Evolutionary conservation across 2,888 invertebrate genomes (phyloP), one percentile per base, ranked within the genome.

Genomic region (Choristoneura rosaceana): DNA sequence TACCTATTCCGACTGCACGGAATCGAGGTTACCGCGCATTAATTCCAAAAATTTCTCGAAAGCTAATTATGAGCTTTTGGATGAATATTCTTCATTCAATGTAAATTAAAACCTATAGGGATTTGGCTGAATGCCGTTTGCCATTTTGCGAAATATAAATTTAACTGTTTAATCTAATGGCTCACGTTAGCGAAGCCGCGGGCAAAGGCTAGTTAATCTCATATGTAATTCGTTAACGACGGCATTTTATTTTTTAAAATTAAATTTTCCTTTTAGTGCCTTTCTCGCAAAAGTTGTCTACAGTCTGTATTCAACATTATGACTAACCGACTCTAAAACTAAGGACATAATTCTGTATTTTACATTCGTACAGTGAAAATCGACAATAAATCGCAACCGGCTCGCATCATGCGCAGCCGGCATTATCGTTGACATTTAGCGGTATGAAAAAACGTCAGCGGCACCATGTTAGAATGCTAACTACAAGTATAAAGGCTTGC

Each of bases 381-480:
- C n/a, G 55, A 64, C 50, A 50, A 64, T 69, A 73, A 69, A 69
- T 68, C 64, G 73, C 68, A 25, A 66, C 45, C 47, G 65, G 64
- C 52, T 33, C 55, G 71, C 67, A 43, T 73, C 73, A 73, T 69
- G 73, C 73, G 68, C 71, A 33, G 34, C 52, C 25, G 63, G 50
- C 43, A 69, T 73, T 87, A 92, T 92, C 91, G 92, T 90, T 86
- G 90, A 92, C 92, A 88, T 92, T 91, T 89, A 90, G 89, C 87
- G 84, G 88, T 90, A 91, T 86, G 86, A 91, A 92, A 93, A 93
- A 92, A 89, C 88, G 86, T 88, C 86, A 82, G 87, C 84, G 83
- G 87, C 82, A 90, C 91, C 89, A 88, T 87, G 90, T 90, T 89
- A 88, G 93, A 92, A 94, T 94, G 92, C 90, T 92, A 93, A 94